Base-by-base conservation (phyloP, 2,113 vertebrate species). In the Eptesicus fuscus region DNA sequence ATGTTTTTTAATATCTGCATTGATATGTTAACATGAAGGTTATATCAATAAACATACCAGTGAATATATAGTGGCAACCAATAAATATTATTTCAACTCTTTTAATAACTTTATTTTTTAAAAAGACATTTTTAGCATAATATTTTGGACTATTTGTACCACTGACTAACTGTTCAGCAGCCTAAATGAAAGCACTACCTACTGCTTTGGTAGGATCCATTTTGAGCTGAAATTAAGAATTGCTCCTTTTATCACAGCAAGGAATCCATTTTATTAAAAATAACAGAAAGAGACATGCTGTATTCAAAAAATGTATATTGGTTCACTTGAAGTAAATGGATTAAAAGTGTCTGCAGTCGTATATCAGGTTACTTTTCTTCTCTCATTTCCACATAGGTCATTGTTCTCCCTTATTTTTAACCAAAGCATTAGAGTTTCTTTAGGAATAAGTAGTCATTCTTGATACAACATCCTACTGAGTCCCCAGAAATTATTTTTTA, bases 181-280 rank as follows among this genome's bases (percentile, higher is more conserved):
- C 84, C 98, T 96, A 97, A 98, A 97, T 97, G 97, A 97, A 98
- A 98, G 97, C 22, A 94, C 42, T 96, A 95, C 97, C 97, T 97
- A 97, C 92, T 97, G 97, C 83, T 98, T 97, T 97, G 95, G 95
- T 78, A 96, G 96, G 98, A 97, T 97, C 94, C 88, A 95, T 97
- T 98, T 98, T 97, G 96, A 97, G 80, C 74, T 96, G 89, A 98
- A 98, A 98, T 98, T 98, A 98, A 88, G 94, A 98, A 93, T 96
- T 97, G 67, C 70, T 96, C 78, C 94, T 98, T 96, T 98, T 98
- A 98, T 98, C 98, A 97, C 98, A 98, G 98, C 96, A 97, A 97
- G 98, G 91, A 97, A 98, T 96, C 96, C 96, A 98, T 98, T 98
- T 98, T 96, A 61, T 96, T 98, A 98, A 98, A 98, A 97, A 97